Evolutionary conservation across 2,888 invertebrate species (phyloP).

Genomic region (Drosophila pegasa): DNA sequence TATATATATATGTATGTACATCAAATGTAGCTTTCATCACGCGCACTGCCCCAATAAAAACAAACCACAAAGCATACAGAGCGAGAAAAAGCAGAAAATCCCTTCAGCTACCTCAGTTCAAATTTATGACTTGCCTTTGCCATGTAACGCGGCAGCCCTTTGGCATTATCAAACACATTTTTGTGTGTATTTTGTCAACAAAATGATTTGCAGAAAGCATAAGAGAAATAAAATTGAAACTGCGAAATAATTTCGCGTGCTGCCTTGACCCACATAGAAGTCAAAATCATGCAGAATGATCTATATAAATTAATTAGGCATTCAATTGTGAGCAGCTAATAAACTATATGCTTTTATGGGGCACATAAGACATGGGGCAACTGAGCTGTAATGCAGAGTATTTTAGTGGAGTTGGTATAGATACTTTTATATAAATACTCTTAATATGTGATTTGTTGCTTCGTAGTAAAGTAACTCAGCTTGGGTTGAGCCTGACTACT

Average conservation of each 20-base stretch:
- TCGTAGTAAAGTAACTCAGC: not conserved
- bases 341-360: constrained; percentile 3
- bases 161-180: constrained; percentile 30
- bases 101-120: constrained; percentile 25
- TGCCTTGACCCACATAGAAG: constrained; percentile 53
- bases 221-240: not conserved
- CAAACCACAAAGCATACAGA: constrained; percentile 34
- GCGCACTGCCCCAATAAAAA: constrained; percentile 45
- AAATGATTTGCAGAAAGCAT: constrained; percentile 51
- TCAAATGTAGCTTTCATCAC: constrained; percentile 38
- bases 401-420: not conserved
- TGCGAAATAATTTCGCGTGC: constrained; percentile 16
- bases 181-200: constrained; percentile 21
- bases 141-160: constrained; percentile 1
- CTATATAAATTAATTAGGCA: constrained; percentile 34
- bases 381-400: not conserved
- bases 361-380: not conserved
- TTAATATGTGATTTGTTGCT: too few species aligned
- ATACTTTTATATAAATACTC: not conserved
- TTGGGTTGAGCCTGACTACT: not conserved
- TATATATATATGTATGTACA: not conserved
- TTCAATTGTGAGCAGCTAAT: constrained; percentile 36
- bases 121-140: constrained; percentile 54
- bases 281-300: constrained; percentile 42
- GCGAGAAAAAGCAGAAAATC: constrained; percentile 14